These are phyloP conservation scores for Desmodus rotundus DNA, from an alignment of 2,113 vertebrate species.

Conservation along the genomic window DNA sequence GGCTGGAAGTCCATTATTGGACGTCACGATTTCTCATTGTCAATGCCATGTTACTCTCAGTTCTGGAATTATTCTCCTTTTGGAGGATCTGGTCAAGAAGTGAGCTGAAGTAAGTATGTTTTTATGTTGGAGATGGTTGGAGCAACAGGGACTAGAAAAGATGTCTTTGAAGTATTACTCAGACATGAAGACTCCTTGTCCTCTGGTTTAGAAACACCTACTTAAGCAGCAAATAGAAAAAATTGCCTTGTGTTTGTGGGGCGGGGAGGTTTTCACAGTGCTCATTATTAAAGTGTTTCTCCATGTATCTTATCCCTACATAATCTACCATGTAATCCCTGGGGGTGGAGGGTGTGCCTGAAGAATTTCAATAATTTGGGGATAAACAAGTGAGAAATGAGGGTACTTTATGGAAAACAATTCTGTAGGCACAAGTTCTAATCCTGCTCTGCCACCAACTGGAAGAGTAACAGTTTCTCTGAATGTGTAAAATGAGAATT, in stretches of 20 bases:
- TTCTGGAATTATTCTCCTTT: slow-evolving; percentile 88
- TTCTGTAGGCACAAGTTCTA: background rate
- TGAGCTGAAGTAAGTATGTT: slow-evolving; percentile 85
- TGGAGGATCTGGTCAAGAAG: slow-evolving; percentile 90
- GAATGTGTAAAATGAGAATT: background rate
- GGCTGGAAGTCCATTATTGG: slow-evolving; percentile 95
- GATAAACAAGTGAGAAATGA: background rate
- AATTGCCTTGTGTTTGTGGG: background rate
- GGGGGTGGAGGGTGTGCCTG: rapidly evolving
- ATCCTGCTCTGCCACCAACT: background rate
- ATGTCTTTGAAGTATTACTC: background rate
- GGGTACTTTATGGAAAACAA: background rate
- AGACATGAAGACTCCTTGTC: background rate
- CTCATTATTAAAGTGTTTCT: background rate
- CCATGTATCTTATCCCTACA: background rate
- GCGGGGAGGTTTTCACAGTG: background rate
- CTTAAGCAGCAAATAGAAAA: background rate
- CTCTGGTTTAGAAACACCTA: background rate
- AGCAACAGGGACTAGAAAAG: background rate
- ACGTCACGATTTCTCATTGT: slow-evolving; percentile 94
- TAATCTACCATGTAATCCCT: background rate
- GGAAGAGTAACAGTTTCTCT: background rate
- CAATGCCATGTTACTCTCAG: slow-evolving; percentile 91
- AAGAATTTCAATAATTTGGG: background rate
- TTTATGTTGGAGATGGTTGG: background rate